Base-by-base conservation (phyloP, 2,888 invertebrate species). In the Ennomos fuscantarius region DNA sequence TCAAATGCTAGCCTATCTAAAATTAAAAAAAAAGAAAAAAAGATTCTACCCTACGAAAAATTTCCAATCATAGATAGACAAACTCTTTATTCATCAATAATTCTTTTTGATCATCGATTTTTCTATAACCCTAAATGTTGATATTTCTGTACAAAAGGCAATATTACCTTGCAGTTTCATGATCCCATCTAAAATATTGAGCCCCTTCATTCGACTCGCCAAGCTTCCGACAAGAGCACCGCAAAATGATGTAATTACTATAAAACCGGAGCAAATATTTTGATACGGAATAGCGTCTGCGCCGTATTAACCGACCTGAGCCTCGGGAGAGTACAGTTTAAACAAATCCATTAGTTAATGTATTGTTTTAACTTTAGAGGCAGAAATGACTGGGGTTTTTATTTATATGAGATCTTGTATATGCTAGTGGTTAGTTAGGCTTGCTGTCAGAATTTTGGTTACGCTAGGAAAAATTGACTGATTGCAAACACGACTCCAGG, bases 261-360 rank as follows among this genome's bases (percentile, higher is more conserved):
- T 89, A 82, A 89, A 89, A 91, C 90, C 84, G 71, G 68, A 67
- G 83, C 86, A 89, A 89, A 90, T 86, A 87, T 87, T 90, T 87
- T 85, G 84, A 82, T 82, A 84, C 70, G 77, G 75, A 76, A 80
- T 82, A 78, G 82, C 74, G 81, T 35, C 50, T 81, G 73, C 74
- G 72, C 74, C 73, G 79, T 79, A 74, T 79, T 82, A 82, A 77
- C 80, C 78, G 65, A 76, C 80, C 78, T 65, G 60, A 64, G 49
- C 53, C 43, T 34, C 55, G 46, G 51, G 60, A 61, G 65, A 54
- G 74, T 78, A 80, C 80, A 79, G 79, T 79, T 83, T 77, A 79
- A 79, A 78, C 79, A 83, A 82, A 82, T 81, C 79, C 80, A 78
- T 83, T 79, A 75, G 67, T 60, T 69, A 68, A 72, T 74, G 65